phyloP scores from a whole-genome alignment of 2,888 invertebrate genomes.

The Boloria selene region DNA sequence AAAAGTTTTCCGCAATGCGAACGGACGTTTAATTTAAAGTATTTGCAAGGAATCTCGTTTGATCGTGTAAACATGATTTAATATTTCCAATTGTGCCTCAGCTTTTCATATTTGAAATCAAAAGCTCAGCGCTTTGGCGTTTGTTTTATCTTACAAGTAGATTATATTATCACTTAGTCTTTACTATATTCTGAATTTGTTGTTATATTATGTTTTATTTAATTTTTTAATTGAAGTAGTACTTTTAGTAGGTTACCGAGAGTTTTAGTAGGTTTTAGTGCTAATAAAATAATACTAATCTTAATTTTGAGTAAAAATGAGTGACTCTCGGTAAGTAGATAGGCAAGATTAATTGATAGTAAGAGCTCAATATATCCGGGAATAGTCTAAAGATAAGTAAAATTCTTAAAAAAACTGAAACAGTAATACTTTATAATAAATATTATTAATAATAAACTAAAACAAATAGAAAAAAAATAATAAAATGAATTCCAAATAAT shows the following conservation, averaged over 20 bases:
- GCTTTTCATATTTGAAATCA: no score
- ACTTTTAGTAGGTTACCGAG: no score
- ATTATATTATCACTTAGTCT: no score
- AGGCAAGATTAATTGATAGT: conserved; percentile 43
- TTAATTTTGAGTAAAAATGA: conserved; percentile 36
- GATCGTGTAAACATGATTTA: conserved; percentile 6
- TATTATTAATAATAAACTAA: no score
- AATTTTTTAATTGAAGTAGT: no score
- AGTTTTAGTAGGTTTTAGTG: no score
- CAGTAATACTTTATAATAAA: conserved; percentile 15
- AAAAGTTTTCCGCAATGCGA: conserved; percentile 24
- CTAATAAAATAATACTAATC: not conserved
- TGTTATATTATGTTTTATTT: no score
- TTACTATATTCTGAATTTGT: no score
- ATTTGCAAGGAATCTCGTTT: conserved; percentile 11
- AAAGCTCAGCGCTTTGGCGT: no score
- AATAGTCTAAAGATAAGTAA: conserved; percentile 41
- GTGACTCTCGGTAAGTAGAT: conserved; percentile 34
- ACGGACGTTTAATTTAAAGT: conserved; percentile 25
- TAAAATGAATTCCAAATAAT: no score
- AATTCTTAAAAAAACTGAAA: conserved; percentile 41
- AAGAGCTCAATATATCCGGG: conserved; percentile 47
- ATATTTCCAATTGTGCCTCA: not conserved
- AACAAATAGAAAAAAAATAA: no score
- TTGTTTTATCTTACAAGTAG: no score